Evolutionary conservation across 2,888 invertebrate genomes (phyloP).

Genomic region (Molanna angustata): DNA sequence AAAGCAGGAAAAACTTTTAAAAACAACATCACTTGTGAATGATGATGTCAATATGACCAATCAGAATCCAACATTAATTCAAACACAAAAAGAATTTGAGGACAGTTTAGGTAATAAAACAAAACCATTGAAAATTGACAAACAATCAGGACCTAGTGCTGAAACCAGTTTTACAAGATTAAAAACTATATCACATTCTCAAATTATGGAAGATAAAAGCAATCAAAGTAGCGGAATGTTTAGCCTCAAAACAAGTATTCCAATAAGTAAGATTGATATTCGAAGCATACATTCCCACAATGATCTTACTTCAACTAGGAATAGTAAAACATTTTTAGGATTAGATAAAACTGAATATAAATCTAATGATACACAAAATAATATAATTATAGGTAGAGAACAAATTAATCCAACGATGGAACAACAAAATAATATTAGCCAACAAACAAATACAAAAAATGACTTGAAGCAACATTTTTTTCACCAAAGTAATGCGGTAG

Average conservation of each 20-base stretch:
- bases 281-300: slow-evolving; percentile 17
- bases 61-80: background rate
- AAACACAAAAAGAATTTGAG: background rate
- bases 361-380: slow-evolving; percentile 6
- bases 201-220: background rate
- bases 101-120: background rate
- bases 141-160: slow-evolving; percentile 4
- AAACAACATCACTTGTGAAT: background rate
- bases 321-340: background rate
- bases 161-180: background rate
- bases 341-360: slow-evolving; percentile 9
- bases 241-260: slow-evolving; percentile 52
- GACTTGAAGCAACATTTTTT: slow-evolving; percentile 21
- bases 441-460: slow-evolving; percentile 11
- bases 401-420: background rate
- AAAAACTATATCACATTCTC: background rate
- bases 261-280: slow-evolving; percentile 39
- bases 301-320: slow-evolving; percentile 1
- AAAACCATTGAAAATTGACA: slow-evolving; percentile 1
- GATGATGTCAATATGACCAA: background rate
- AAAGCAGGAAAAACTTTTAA: background rate
- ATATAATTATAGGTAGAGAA: slow-evolving; percentile 2
- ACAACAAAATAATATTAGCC: slow-evolving; percentile 6
- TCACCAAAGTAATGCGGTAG: slow-evolving; percentile 22
- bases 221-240: slow-evolving; percentile 45